Evolutionary conservation across 53 echinoderm and acorn worm species (phyloP).

Genomic region (Antedon mediterranea): DNA sequence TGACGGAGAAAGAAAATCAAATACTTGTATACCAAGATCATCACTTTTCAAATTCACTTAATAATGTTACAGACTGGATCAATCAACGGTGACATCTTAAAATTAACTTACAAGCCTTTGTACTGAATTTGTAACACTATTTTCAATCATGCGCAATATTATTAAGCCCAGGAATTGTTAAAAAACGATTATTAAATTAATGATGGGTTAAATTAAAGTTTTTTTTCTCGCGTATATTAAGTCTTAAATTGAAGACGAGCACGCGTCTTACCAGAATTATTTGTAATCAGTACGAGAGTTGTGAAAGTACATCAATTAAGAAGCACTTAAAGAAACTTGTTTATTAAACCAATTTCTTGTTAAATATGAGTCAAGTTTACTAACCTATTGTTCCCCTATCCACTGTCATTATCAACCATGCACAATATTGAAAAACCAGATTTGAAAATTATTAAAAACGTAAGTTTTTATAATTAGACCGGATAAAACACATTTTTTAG

Average conservation of each 20-base stretch:
- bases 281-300: neutral
- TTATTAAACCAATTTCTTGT: neutral
- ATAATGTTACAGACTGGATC: neutral
- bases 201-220: no score
- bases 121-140: neutral
- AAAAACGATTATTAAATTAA: no score
- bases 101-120: neutral
- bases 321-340: neutral
- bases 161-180: no score
- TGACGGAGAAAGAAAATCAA: neutral
- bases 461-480: neutral
- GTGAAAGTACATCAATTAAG: neutral
- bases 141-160: neutral
- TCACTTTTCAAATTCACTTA: neutral
- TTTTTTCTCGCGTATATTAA: no score
- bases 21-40: no score
- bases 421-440: neutral
- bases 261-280: neutral
- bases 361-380: neutral
- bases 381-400: neutral
- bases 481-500: no score
- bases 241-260: no score
- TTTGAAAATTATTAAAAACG: neutral
- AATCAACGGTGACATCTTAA: neutral
- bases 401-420: neutral